Evolutionary conservation across 2,113 vertebrate genomes (phyloP), one percentile per base, ranked within the genome.

Genomic region (Chlorodrepanis virens): DNA sequence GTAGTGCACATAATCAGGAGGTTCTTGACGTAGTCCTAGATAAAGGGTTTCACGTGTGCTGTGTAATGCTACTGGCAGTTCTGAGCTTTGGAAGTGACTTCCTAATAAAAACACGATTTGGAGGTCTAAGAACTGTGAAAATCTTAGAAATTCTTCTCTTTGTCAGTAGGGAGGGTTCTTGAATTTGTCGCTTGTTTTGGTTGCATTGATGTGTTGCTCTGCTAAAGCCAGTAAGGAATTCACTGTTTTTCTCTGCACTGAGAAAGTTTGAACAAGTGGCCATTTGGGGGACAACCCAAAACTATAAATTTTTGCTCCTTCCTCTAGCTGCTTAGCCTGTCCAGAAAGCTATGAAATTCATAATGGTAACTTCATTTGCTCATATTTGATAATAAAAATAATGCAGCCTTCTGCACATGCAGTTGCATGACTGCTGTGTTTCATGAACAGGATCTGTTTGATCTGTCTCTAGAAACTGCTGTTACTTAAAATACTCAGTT

Each of bases 381-480:
- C 7, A 1, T 79, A 47, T 83, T 85, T 22, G 21, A 24, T 79
- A 72, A 75, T 82, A 91, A 53, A 94, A 82, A 49, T 42, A 72
- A 84, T 68, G 49, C 22, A 44, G 20, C 29, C 20, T 91, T 81
- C 60, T 93, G 60, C 52, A 53, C 19, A 31, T 53, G 28, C 37
- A 72, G 11, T 18, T 65, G 53, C 89, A 5, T 82, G 79, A 45
- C 22, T 93, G 28, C 10, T 31, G 7, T 69, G 33, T 91, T 93
- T 67, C 33, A 14, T 54, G 44, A 87, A 59, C 74, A 60, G 23
- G 23, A 65, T 87, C 88, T 93, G 47, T 91, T 91, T 85, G 37
- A 80, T 69, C 39, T 79, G 19, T 87, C 39, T 94, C 33, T 93
- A 57, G 60, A 87, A 93, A 68, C 39, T 78, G 52, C 59, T 61